Conservation (phyloP, 2,113 vertebrate genomes). For the Bambusicola thoracicus region DNA sequence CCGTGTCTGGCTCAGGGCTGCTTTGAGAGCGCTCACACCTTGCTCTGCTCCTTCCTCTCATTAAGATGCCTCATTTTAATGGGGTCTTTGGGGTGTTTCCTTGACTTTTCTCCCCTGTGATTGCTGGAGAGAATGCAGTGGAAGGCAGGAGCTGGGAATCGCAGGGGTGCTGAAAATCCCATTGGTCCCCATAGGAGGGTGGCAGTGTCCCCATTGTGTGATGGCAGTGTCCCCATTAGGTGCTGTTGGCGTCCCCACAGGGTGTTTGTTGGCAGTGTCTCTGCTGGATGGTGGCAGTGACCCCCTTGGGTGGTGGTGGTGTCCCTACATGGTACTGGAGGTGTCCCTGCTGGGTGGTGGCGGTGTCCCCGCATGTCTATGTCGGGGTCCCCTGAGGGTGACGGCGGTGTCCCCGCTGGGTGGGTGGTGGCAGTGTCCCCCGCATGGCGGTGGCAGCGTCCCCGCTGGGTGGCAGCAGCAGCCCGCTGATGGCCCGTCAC, state of each 20-base stretch:
- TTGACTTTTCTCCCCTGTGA: neutral
- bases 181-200: neutral
- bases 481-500: neutral
- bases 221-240: too few relatives aligned
- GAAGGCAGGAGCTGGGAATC: neutral
- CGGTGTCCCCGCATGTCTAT: too few relatives aligned
- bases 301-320: too few relatives aligned
- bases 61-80: neutral
- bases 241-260: neutral
- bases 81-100: neutral
- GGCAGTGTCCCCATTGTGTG: neutral
- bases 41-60: neutral
- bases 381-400: too few relatives aligned
- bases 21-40: neutral
- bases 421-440: too few relatives aligned
- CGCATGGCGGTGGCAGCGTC: neutral
- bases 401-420: too few relatives aligned
- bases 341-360: neutral
- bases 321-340: neutral
- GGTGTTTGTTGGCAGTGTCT: neutral
- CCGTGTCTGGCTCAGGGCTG: neutral
- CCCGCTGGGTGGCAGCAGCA: slow-evolving; percentile 14
- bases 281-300: too few relatives aligned
- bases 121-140: neutral
- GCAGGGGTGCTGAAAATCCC: neutral